phyloP scores from a whole-genome alignment of 2,113 vertebrate genomes.

The Perca schrenkii region DNA sequence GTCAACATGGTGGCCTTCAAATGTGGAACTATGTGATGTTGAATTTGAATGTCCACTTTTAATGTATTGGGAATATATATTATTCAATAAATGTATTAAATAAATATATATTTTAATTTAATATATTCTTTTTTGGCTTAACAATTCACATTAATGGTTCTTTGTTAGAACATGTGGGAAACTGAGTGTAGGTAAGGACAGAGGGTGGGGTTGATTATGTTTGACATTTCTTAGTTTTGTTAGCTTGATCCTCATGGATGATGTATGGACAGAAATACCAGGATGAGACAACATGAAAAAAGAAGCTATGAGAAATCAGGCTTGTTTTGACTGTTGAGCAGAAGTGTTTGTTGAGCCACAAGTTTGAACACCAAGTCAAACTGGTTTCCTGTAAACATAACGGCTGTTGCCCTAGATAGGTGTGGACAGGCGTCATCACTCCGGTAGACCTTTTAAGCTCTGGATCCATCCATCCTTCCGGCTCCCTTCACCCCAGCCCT shows the following conservation, averaged over 20 bases:
- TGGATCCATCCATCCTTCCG: constrained; percentile 39
- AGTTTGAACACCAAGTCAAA: constrained; percentile 56
- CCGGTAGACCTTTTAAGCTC: constrained; percentile 46
- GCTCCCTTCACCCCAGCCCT: background rate
- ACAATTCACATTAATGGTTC: background rate
- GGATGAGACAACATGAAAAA: constrained; percentile 17
- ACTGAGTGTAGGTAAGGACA: background rate
- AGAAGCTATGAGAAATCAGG: constrained; percentile 3
- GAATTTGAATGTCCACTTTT: no score
- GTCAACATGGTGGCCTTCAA: background rate
- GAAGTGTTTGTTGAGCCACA: constrained; percentile 28
- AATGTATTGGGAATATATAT: background rate
- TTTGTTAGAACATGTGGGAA: background rate
- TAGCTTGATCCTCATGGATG: constrained; percentile 5
- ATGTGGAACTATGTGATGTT: background rate
- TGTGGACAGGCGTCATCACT: constrained; percentile 65
- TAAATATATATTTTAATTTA: background rate
- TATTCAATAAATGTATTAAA: background rate
- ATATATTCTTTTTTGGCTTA: background rate
- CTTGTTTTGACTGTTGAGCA: constrained; percentile 9
- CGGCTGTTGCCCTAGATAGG: constrained; percentile 41
- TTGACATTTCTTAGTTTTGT: constrained; percentile 32
- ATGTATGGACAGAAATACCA: constrained; percentile 33
- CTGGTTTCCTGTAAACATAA: constrained; percentile 66
- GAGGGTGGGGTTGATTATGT: background rate